Conservation (phyloP, 2,888 invertebrate genomes). For the Parapristionchus giblindavisi region DNA sequence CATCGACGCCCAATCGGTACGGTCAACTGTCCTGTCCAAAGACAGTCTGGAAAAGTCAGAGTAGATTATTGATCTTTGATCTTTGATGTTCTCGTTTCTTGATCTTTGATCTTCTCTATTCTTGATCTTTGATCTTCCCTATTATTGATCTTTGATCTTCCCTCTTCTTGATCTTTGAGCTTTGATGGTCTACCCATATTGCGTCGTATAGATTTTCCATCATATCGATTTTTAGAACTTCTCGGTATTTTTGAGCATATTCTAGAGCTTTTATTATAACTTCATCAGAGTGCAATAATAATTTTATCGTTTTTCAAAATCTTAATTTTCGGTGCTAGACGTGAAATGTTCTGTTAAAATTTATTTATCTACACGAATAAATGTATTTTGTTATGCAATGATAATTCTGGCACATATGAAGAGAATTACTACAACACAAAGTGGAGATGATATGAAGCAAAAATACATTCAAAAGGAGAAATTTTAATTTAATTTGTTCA, state of each 20-base stretch:
- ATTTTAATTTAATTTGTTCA: too few species aligned
- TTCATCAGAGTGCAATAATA: neutral
- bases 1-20: neutral
- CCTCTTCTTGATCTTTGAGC: neutral
- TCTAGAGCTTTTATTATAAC: neutral
- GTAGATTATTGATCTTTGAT: neutral
- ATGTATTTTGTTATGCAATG: too few species aligned
- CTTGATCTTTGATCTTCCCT: neutral
- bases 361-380: too few species aligned
- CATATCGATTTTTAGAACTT: neutral
- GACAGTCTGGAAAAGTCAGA: constrained; percentile 21
- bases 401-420: too few species aligned
- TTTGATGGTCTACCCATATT: neutral
- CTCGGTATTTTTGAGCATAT: neutral
- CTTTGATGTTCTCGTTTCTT: neutral
- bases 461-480: too few species aligned
- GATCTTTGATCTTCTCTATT: neutral
- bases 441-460: too few species aligned
- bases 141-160: neutral
- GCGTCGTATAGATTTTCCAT: neutral
- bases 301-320: neutral
- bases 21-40: constrained; percentile 6
- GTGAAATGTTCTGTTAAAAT: too few species aligned
- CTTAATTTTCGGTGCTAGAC: neutral
- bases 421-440: too few species aligned